phyloP scores from a whole-genome alignment of 2,113 vertebrate genomes.

The Crotalus tigris region DNA sequence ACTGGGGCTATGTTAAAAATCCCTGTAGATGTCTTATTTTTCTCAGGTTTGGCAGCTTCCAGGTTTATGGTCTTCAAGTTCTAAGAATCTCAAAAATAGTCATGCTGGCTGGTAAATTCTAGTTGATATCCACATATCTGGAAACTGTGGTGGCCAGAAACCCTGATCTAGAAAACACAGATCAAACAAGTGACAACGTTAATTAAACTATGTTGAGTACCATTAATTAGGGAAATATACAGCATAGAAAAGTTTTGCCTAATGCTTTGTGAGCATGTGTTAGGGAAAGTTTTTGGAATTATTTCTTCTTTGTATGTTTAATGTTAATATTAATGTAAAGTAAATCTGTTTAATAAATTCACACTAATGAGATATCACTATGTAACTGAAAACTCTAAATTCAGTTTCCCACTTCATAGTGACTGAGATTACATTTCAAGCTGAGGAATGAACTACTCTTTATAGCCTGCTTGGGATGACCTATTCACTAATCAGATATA shows the following conservation, averaged over 20 bases:
- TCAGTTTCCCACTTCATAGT: background rate
- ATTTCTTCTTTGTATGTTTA: background rate
- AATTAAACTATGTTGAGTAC: background rate
- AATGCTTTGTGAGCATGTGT: background rate
- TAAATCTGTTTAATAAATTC: background rate
- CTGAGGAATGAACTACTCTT: accelerated
- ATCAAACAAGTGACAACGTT: background rate
- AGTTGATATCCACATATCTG: background rate
- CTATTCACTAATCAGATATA: background rate
- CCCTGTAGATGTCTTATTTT: background rate
- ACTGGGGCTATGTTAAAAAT: background rate
- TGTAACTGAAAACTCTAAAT: accelerated
- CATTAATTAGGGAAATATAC: background rate
- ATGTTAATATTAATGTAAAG: background rate
- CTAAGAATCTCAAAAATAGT: background rate
- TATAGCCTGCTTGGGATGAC: accelerated
- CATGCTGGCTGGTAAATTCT: background rate
- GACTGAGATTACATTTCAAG: background rate
- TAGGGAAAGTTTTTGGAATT: background rate
- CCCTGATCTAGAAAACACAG: background rate
- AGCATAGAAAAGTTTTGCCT: background rate
- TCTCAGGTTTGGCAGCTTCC: background rate
- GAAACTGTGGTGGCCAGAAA: background rate
- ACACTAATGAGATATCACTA: background rate
- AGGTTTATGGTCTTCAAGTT: background rate